Evolutionary conservation across 23 tunicate genomes (phyloP).

Genomic region (Halocynthia roretzi): DNA sequence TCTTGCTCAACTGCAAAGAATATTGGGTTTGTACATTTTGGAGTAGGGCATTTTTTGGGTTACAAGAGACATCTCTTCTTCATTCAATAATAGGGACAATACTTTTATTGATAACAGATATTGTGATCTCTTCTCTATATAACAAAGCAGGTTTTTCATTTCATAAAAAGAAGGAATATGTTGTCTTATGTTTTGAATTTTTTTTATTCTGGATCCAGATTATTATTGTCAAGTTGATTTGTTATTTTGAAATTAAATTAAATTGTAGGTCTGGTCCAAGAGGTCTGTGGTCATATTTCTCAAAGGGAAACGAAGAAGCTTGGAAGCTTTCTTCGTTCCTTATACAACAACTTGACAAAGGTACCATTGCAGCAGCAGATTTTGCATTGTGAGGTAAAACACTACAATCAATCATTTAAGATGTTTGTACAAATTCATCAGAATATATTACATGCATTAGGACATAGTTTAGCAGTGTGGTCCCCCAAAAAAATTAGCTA

Average conservation of each 20-base stretch:
- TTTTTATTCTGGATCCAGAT: too few species aligned
- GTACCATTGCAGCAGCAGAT: conserved; percentile 41
- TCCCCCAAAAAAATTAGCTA: too few species aligned
- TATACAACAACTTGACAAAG: conserved; percentile 67
- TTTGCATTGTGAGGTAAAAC: conserved; percentile 48
- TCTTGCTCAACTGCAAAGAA: conserved; percentile 63
- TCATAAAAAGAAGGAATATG: neutral
- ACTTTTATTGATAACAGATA: too few species aligned
- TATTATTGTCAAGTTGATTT: neutral
- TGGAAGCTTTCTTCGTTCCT: conserved; percentile 52
- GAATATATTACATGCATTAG: too few species aligned
- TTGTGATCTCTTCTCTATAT: too few species aligned
- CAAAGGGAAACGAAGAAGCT: conserved; percentile 33
- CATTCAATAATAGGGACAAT: too few species aligned
- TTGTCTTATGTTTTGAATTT: neutral
- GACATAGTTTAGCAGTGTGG: too few species aligned
- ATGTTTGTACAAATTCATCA: too few species aligned
- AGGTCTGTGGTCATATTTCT: conserved; percentile 10
- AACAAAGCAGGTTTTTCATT: neutral
- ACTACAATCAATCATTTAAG: too few species aligned
- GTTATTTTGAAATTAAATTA: neutral
- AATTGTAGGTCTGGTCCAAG: conserved; percentile 67
- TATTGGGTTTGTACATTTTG: conserved; percentile 30
- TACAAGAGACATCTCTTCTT: too few species aligned
- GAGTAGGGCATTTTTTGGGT: too few species aligned